Evolutionary conservation across 2,888 invertebrate genomes (phyloP), one percentile per base, ranked within the genome.

Genomic region (Eutolmus rufibarbis): DNA sequence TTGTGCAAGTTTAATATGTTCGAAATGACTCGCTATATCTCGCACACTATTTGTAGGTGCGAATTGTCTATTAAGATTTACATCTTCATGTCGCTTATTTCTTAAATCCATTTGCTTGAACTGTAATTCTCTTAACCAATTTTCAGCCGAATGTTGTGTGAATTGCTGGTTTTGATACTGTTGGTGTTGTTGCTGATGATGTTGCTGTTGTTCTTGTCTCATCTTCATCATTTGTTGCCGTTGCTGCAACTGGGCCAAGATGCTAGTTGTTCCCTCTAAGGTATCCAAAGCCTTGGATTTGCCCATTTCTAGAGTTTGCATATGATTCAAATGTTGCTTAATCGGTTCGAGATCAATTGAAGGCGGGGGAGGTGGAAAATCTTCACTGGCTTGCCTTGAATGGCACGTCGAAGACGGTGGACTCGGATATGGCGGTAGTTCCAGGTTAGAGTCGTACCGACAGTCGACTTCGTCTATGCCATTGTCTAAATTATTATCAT

Each of bases 351-450:
- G 93, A 89, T 96, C 96, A 78, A 96, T 94, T 0, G 96, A 96
- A 0, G 96, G 96, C 0, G 97, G 97, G n/a, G 97, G 97, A 5
- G 97, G 97, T 79, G 97, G 97, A 90, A 97, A 97, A 90, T 97
- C 97, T 92, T 97, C 97, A 91, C 97, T 97, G 0, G 96, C 95
- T 92, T 97, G 97, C 79, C 97, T 93, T 1, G 97, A 97, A 92
- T 97, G 97, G 86, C 95, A 94, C 0, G 95, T 95, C 0, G 97
- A 96, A 89, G 95, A 95, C 89, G 95, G 94, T 1, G 96, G 96
- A 90, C 96, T 96, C 1, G 97, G 97, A 91, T 97, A 97, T 0
- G 97, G 97, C 0, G 97, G 97, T 87, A 96, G 91, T 85, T 96
- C 96, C 40, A 94, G 90, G 51, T 92, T 91, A 87, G 94, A 89